A percentile compares a stretch with the other conserved stretches of the same genome.
Evolutionary conservation across 2,797 vertebrate genomes (phyloP).

Genomic region (Alfaro cultratus): DNA sequence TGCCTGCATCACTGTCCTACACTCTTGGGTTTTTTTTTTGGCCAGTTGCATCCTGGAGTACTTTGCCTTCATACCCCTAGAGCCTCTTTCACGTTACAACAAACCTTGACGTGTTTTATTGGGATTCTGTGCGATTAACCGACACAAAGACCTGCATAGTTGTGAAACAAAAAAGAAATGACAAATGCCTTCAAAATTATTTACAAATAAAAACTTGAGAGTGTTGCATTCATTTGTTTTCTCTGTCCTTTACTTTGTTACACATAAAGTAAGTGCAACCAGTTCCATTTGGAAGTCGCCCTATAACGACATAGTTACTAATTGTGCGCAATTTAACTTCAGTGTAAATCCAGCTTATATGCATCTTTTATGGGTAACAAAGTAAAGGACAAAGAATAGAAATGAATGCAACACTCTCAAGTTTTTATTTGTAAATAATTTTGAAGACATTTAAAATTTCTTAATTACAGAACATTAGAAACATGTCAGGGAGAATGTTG

Average conservation of each 20-base stretch:
- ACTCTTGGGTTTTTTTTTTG: constrained; percentile 10
- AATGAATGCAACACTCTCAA: neutral
- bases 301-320: neutral
- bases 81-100: neutral
- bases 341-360: neutral
- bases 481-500: neutral
- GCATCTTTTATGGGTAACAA: neutral
- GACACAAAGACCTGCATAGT: neutral
- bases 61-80: neutral
- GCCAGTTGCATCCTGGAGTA: neutral
- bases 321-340: neutral
- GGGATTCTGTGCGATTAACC: neutral
- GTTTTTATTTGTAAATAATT: neutral
- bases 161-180: neutral
- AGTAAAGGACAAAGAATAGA: neutral
- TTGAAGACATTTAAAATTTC: neutral
- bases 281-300: neutral
- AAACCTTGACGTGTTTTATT: neutral
- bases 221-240: neutral
- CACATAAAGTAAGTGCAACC: neutral
- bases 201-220: neutral
- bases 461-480: neutral
- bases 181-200: neutral
- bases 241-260: neutral
- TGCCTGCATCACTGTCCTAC: constrained; percentile 13